phyloP scores from a whole-genome alignment of 2,797 vertebrate species.

The Podarcis siculus region DNA sequence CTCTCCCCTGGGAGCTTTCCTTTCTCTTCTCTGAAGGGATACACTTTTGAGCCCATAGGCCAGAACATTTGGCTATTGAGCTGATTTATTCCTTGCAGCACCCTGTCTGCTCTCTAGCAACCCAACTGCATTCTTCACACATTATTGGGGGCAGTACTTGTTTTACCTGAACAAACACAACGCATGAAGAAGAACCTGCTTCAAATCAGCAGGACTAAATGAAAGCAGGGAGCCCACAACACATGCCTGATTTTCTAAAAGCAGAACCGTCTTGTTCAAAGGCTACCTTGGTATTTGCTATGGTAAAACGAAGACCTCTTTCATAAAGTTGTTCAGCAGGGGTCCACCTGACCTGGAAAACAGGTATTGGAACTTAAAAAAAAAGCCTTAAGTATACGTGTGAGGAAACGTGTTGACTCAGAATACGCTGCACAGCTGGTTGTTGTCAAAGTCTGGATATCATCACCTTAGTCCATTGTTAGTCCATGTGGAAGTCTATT shows the following conservation, averaged over 20 bases:
- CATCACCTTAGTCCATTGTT: neutral
- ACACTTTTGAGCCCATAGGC: neutral
- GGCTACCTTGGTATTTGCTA: neutral
- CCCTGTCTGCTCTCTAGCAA: neutral
- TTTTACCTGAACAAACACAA: neutral
- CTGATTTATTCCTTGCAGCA: neutral
- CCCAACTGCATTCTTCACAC: neutral
- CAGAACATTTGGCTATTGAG: neutral
- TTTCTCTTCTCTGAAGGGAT: neutral
- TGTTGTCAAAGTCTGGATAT: constrained; percentile 2
- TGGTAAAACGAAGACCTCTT: neutral
- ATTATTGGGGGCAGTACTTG: neutral
- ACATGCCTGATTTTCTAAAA: neutral
- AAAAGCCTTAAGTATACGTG: neutral
- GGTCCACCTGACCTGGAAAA: constrained; percentile 7
- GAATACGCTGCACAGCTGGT: neutral
- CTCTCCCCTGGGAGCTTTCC: no score
- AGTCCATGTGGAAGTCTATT: neutral
- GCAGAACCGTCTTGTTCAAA: neutral
- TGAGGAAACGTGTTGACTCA: neutral
- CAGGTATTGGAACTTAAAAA: neutral
- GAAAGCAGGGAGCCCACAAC: neutral
- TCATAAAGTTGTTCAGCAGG: constrained; percentile 7
- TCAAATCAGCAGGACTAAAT: neutral
- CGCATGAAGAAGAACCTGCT: neutral